Conservation (phyloP, 2,888 invertebrate species). For the Xanthia icteritia region DNA sequence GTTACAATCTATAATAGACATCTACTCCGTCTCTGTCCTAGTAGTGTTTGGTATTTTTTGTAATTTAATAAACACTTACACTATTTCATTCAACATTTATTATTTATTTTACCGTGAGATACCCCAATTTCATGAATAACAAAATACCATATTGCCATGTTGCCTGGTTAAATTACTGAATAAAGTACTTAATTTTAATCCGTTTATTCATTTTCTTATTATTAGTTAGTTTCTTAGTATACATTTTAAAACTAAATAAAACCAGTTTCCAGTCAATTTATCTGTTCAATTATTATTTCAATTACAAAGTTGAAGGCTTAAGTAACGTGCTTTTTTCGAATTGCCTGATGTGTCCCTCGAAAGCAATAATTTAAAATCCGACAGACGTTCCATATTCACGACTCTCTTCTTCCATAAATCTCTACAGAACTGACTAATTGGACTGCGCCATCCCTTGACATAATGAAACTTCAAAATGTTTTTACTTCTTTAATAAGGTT, state of each 20-base stretch:
- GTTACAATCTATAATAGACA: too few relatives aligned
- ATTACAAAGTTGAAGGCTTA: neutral
- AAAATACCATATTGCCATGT: too few relatives aligned
- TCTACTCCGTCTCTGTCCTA: too few relatives aligned
- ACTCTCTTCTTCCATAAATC: neutral
- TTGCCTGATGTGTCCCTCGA: neutral
- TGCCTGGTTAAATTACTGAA: too few relatives aligned
- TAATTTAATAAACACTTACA: too few relatives aligned
- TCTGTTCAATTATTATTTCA: neutral
- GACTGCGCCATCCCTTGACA: neutral
- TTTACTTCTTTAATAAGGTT: conserved; percentile 21
- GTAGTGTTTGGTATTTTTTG: too few relatives aligned
- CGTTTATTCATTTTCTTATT: too few relatives aligned
- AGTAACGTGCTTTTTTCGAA: neutral
- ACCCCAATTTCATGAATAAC: too few relatives aligned
- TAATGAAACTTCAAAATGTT: conserved; percentile 31
- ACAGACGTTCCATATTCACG: neutral
- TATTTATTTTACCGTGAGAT: too few relatives aligned
- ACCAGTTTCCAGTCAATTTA: neutral
- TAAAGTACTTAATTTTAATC: too few relatives aligned
- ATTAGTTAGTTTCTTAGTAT: too few relatives aligned
- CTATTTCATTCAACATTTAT: too few relatives aligned
- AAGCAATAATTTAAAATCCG: neutral
- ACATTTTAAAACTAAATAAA: neutral
- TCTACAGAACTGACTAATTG: conserved; percentile 21